Evolutionary conservation across 2,888 invertebrate genomes (phyloP).

Genomic region (Cartodere bifasciata): DNA sequence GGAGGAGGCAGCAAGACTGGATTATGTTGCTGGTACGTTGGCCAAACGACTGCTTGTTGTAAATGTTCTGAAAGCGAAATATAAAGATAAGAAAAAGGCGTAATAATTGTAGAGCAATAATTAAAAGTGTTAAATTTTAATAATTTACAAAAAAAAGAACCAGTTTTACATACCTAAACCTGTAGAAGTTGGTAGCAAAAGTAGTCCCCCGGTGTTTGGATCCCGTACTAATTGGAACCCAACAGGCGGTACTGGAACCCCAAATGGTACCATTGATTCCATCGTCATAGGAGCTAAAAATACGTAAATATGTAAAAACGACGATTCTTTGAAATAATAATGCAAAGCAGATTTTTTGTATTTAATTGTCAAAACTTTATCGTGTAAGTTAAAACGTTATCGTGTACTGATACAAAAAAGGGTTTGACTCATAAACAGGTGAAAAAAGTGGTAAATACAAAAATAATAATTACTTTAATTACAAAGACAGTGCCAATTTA

Average conservation of each 20-base stretch:
- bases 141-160: slow-evolving; percentile 3
- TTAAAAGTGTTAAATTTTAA: slow-evolving; percentile 5
- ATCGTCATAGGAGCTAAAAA: slow-evolving; percentile 54
- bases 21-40: slow-evolving; percentile 45
- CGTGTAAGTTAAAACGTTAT: too few relatives aligned
- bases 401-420: too few relatives aligned
- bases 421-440: too few relatives aligned
- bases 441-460: too few relatives aligned
- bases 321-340: too few relatives aligned
- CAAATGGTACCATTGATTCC: slow-evolving; percentile 57
- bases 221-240: slow-evolving; percentile 81
- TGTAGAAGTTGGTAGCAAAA: slow-evolving; percentile 53
- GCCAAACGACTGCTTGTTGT: slow-evolving; percentile 65
- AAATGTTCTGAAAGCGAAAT: slow-evolving; percentile 42
- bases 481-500: too few relatives aligned
- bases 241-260: slow-evolving; percentile 58
- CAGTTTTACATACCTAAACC: slow-evolving; percentile 10
- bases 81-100: not conserved
- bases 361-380: too few relatives aligned
- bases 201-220: slow-evolving; percentile 69
- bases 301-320: slow-evolving; percentile 11
- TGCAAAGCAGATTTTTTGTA: too few relatives aligned
- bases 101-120: slow-evolving; percentile 1
- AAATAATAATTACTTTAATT: too few relatives aligned
- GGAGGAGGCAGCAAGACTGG: slow-evolving; percentile 41